A percentile compares a stretch with the other conserved stretches of the same genome.
These are phyloP conservation scores for Spicauda simplicius DNA, from an alignment of 2,888 invertebrate genomes.

Conservation along the genomic window DNA sequence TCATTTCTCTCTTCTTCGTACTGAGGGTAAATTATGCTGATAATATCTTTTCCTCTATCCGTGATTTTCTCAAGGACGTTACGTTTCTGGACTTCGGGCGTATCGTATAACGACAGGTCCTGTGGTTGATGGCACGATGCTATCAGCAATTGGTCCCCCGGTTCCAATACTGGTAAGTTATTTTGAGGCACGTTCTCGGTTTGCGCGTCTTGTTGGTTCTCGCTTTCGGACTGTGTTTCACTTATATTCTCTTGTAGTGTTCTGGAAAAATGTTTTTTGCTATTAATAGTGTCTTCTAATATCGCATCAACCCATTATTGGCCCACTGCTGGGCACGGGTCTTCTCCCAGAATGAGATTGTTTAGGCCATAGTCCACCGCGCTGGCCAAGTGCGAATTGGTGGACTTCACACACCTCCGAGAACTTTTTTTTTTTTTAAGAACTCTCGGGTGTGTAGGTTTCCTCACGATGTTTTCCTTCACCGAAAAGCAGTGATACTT, in stretches of 20 bases:
- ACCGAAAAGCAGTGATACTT: no score
- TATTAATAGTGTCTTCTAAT: no score
- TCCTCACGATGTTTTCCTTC: no score
- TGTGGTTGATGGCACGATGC: constrained; percentile 53
- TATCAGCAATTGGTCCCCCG: constrained; percentile 87
- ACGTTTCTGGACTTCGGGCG: constrained; percentile 65
- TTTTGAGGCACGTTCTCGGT: constrained; percentile 51
- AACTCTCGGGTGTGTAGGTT: no score
- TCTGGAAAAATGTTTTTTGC: constrained; percentile 33
- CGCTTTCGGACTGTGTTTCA: constrained; percentile 44
- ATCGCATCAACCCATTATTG: no score
- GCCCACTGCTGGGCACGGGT: no score
- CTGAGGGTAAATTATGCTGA: constrained; percentile 75
- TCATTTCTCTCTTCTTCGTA: constrained; percentile 74
- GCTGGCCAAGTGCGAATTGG: no score
- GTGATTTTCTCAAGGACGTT: constrained; percentile 77
- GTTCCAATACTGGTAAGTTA: constrained; percentile 82
- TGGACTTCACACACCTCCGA: no score
- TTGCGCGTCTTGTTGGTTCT: constrained; percentile 40
- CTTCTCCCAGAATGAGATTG: no score
- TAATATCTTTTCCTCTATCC: constrained; percentile 74
- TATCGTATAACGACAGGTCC: constrained; percentile 52
- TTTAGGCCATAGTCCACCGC: no score
- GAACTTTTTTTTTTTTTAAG: no score
- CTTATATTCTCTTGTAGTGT: constrained; percentile 42